Evolutionary conservation across 37 sponge, comb jelly and placozoan genomes (phyloP).

Genomic region (Amphimedon queenslandica): DNA sequence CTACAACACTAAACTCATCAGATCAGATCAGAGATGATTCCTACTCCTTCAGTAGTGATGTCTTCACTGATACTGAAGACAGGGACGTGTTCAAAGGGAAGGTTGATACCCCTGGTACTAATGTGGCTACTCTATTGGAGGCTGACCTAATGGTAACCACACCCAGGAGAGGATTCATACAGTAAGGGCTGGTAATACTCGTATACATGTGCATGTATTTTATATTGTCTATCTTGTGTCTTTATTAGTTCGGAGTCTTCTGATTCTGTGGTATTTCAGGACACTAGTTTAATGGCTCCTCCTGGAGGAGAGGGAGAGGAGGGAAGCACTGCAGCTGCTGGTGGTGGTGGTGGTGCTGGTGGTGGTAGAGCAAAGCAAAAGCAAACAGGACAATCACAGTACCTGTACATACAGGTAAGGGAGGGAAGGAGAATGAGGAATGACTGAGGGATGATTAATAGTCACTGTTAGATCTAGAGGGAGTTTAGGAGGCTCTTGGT

Average conservation of each 20-base stretch:
- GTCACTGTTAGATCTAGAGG: no score
- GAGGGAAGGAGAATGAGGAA: neutral
- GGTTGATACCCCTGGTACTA: neutral
- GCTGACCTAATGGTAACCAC: slow-evolving; percentile 21
- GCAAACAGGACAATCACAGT: slow-evolving; percentile 21
- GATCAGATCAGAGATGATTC: no score
- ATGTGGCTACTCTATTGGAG: neutral
- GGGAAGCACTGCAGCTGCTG: slow-evolving; percentile 3
- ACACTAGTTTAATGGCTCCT: slow-evolving; percentile 23
- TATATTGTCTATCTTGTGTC: neutral
- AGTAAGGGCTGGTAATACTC: slow-evolving; percentile 9
- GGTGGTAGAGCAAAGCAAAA: no score
- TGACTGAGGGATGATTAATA: neutral
- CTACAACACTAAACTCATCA: no score
- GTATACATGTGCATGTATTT: neutral
- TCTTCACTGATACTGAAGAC: no score
- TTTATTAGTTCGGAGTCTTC: slow-evolving; percentile 36
- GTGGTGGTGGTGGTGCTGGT: no score
- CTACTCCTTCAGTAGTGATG: no score
- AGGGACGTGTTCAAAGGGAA: no score
- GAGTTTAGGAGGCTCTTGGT: no score
- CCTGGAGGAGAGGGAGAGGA: neutral
- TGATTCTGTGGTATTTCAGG: slow-evolving; percentile 47
- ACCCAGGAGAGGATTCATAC: slow-evolving; percentile 5
- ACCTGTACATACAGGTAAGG: slow-evolving; percentile 54